Percentiles rank a stretch among this genome's conserved stretches.
Conservation (phyloP, 2,797 vertebrate species). For the Mycteria americana region DNA sequence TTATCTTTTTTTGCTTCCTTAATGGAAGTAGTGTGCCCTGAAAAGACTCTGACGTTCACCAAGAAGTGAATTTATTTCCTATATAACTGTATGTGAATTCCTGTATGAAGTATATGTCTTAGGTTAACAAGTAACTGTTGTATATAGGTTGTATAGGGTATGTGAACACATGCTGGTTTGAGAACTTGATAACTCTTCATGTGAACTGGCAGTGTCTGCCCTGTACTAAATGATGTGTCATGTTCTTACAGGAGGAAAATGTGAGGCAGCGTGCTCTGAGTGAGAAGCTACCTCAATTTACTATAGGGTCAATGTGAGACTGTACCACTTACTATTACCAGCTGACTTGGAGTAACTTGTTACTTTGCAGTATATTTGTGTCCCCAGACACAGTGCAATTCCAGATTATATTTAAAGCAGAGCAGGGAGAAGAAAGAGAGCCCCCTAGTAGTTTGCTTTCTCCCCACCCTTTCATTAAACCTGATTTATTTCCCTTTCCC, state of each 20-base stretch:
- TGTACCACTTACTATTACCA: neutral
- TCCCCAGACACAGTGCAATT: neutral
- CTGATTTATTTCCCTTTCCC: neutral
- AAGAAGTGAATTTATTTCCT: neutral
- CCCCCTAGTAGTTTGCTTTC: neutral
- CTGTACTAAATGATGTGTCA: neutral
- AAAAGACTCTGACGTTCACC: neutral
- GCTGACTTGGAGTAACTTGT: neutral
- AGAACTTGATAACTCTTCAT: accelerated
- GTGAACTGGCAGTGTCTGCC: neutral
- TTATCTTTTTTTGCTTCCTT: neutral
- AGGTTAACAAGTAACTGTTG: neutral
- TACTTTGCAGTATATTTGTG: neutral
- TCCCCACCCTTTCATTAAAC: neutral
- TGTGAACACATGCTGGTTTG: neutral
- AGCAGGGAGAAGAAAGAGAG: neutral
- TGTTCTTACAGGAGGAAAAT: neutral
- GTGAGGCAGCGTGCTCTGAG: neutral
- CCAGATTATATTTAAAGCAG: neutral
- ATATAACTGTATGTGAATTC: neutral
- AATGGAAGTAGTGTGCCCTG: neutral
- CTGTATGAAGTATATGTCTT: neutral
- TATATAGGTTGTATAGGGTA: neutral
- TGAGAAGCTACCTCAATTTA: neutral
- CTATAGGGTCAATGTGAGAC: neutral